Evolutionary conservation across 2,113 vertebrate species (phyloP).

Genomic region (Lonchura striata): DNA sequence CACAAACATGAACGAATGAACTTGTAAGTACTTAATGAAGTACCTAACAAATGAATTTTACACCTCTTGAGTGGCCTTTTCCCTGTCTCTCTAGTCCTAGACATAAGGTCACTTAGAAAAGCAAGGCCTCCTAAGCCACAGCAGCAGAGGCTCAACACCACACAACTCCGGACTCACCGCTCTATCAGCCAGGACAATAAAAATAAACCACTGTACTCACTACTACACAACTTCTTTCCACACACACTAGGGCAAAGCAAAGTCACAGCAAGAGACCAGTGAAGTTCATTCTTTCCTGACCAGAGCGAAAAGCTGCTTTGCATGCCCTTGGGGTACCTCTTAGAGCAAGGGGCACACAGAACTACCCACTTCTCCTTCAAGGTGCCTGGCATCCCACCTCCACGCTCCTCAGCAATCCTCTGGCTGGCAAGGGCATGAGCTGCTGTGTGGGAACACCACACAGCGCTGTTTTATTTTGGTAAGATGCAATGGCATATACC

Average conservation of each 20-base stretch:
- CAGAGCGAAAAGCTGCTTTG: neutral
- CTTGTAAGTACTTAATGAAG: neutral
- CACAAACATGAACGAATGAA: neutral
- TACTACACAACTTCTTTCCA: neutral
- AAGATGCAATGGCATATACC: neutral
- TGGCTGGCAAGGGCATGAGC: neutral
- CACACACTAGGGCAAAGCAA: neutral
- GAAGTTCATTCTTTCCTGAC: accelerated
- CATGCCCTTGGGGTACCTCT: neutral
- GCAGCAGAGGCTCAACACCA: neutral
- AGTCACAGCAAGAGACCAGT: neutral
- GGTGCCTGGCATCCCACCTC: neutral
- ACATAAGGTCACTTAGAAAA: neutral
- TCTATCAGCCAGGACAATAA: accelerated
- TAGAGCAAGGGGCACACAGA: neutral
- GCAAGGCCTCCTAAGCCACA: neutral
- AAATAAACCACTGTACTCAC: neutral
- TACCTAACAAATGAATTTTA: neutral
- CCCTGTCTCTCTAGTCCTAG: no score
- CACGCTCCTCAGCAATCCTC: accelerated
- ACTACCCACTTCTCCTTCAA: neutral
- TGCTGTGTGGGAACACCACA: neutral
- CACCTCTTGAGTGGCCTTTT: neutral
- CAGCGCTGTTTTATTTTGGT: accelerated
- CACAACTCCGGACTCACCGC: accelerated